Evolutionary conservation across 2,797 vertebrate genomes (phyloP).

Genomic region (Chiroxiphia lanceolata): DNA sequence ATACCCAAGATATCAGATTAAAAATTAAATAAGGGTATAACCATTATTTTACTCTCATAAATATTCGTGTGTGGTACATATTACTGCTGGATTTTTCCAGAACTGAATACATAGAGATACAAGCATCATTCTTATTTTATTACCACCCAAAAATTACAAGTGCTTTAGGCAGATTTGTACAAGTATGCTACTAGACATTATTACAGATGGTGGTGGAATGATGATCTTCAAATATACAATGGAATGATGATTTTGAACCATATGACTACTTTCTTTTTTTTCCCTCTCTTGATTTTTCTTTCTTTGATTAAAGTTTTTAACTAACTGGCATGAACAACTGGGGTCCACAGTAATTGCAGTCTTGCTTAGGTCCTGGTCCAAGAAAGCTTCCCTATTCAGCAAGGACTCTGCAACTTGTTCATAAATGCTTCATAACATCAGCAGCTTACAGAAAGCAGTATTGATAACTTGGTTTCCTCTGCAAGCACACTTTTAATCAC

Average conservation of each 20-base stretch:
- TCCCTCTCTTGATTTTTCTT: not conserved
- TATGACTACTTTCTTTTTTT: not conserved
- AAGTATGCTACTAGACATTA: not conserved
- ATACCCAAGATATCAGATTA: slow-evolving; percentile 4
- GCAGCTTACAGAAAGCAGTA: not conserved
- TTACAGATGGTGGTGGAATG: not conserved
- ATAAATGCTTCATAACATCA: not conserved
- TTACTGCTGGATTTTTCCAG: not conserved
- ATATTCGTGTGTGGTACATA: slow-evolving; percentile 18
- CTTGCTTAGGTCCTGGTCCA: not conserved
- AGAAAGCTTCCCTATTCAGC: not conserved
- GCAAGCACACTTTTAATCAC: not conserved
- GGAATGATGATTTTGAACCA: not conserved
- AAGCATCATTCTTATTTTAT: not conserved
- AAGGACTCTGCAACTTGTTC: not conserved
- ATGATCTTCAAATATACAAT: not conserved
- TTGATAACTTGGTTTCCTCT: not conserved
- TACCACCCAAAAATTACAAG: not conserved
- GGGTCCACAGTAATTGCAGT: not conserved
- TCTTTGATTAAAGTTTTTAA: not conserved
- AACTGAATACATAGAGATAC: not conserved
- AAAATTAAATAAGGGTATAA: slow-evolving; percentile 4
- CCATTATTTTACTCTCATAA: slow-evolving; percentile 3
- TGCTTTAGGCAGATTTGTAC: slow-evolving; percentile 7
- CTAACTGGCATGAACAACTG: not conserved